A percentile compares a stretch with the other conserved stretches of the same genome.
Conservation (phyloP, 2,113 vertebrate species). For the Emydura subglobosa region DNA sequence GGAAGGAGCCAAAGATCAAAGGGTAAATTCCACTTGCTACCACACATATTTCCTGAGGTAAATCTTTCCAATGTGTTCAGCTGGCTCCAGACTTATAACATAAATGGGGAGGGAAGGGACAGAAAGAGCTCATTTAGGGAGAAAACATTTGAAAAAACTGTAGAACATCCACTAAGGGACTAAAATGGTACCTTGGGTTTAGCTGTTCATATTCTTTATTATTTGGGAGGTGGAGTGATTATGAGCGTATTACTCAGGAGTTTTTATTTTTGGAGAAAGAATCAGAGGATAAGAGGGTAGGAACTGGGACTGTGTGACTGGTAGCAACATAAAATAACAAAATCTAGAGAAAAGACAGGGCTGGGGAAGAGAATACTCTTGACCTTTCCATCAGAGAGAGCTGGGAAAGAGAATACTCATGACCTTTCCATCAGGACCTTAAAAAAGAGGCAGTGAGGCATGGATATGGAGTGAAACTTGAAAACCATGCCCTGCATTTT, state of each 20-base stretch:
- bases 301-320: neutral
- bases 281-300: neutral
- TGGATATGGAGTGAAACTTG: neutral
- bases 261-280: neutral
- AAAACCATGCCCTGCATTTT: neutral
- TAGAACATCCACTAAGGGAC: neutral
- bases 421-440: neutral
- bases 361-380: neutral
- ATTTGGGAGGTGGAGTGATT: neutral
- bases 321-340: neutral
- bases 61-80: neutral
- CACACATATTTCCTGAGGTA: constrained; percentile 41
- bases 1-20: constrained; percentile 52
- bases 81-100: constrained; percentile 17
- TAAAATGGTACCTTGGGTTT: neutral
- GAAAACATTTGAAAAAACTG: neutral
- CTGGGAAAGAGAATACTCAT: neutral
- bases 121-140: constrained; percentile 9
- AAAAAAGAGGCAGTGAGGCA: neutral
- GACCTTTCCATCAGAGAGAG: neutral
- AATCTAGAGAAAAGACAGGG: neutral
- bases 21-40: constrained; percentile 50
- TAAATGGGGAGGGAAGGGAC: neutral
- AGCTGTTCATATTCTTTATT: neutral
- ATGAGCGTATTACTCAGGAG: neutral